Percentiles rank a stretch among this genome's conserved stretches.
phyloP scores from a whole-genome alignment of 2,113 vertebrate genomes.

The Craseonycteris thonglongyai region DNA sequence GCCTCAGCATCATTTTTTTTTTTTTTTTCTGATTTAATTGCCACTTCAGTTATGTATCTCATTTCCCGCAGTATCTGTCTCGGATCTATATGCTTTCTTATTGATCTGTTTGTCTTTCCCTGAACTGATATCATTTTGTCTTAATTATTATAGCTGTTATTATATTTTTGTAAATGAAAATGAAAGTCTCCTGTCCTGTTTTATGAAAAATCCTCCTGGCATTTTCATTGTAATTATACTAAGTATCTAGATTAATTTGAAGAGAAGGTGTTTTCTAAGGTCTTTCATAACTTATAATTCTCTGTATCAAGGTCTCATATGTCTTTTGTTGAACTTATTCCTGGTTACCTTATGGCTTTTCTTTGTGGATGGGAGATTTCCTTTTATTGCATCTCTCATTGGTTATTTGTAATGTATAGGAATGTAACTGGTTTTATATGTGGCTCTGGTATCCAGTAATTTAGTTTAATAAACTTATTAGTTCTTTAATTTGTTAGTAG shows the following conservation, averaged over 20 bases:
- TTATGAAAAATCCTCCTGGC: neutral
- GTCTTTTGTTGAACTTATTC: neutral
- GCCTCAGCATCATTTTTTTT: neutral
- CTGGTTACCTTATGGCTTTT: neutral
- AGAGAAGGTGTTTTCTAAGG: neutral
- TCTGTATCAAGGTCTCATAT: neutral
- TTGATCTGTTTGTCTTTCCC: neutral
- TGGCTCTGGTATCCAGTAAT: neutral
- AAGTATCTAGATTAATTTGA: conserved; percentile 16
- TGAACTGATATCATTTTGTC: neutral
- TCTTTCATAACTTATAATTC: neutral
- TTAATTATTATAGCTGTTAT: conserved; percentile 14
- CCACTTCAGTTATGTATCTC: neutral
- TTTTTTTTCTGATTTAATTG: neutral
- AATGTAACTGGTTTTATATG: neutral
- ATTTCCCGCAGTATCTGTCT: neutral
- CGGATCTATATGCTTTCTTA: neutral
- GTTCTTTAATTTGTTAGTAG: neutral
- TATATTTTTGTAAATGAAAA: neutral
- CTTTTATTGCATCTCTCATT: neutral
- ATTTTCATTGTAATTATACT: conserved; percentile 43
- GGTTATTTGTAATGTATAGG: neutral
- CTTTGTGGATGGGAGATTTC: neutral
- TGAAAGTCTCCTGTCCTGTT: neutral
- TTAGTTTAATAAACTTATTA: neutral